Percentiles rank a stretch among this genome's conserved stretches.
These are phyloP conservation scores for Cynodonichthys magdalenae DNA, from an alignment of 2,797 vertebrate species.

Conservation along the genomic window DNA sequence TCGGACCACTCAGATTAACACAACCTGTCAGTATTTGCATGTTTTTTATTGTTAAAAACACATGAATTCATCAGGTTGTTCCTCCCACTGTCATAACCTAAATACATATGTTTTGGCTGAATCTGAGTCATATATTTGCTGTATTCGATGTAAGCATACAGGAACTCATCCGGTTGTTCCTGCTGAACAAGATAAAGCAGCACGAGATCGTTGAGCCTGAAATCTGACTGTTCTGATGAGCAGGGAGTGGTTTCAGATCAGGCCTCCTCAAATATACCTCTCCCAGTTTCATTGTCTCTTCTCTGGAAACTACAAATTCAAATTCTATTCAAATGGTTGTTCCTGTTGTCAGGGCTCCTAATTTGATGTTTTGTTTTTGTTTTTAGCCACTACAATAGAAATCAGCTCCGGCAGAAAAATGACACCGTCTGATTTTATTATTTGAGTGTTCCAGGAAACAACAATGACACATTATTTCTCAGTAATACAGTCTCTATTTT, in stretches of 20 bases:
- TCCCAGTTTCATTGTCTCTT: background rate
- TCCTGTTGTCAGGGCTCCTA: accelerated
- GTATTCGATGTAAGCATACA: background rate
- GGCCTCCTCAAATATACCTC: background rate
- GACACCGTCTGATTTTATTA: background rate
- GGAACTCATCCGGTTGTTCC: slow-evolving; percentile 32
- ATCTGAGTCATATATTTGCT: background rate
- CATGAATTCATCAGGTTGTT: too few relatives aligned
- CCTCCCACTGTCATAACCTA: background rate
- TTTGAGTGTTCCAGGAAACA: slow-evolving; percentile 55
- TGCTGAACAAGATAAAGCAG: slow-evolving; percentile 16
- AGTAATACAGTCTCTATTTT: background rate
- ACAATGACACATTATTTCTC: background rate
- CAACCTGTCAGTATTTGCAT: slow-evolving; percentile 3
- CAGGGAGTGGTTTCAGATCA: slow-evolving; percentile 12
- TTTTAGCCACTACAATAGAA: background rate
- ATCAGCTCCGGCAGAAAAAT: background rate
- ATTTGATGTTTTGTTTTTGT: background rate
- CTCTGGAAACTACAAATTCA: slow-evolving; percentile 29
- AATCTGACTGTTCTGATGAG: background rate
- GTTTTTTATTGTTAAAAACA: background rate
- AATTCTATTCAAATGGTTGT: slow-evolving; percentile 56
- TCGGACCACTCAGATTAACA: background rate
- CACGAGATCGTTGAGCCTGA: background rate
- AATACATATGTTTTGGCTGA: background rate